Evolutionary conservation across 2,113 vertebrate genomes (phyloP), one percentile per base, ranked within the genome.

Genomic region (Dipodomys ordii): DNA sequence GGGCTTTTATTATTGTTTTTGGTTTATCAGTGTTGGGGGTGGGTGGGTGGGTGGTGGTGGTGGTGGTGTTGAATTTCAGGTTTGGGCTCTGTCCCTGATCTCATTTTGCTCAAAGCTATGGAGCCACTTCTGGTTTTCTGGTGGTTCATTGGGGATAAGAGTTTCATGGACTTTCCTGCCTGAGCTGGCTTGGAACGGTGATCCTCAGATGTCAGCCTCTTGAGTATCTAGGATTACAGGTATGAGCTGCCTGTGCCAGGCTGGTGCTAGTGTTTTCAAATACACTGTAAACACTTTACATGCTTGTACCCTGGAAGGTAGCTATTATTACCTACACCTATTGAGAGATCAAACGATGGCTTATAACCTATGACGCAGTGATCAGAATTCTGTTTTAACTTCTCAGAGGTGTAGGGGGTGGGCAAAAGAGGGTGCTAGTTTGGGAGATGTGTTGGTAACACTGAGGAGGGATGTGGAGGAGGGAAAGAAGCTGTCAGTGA

Each of bases 351-450:
- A n/a, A 79, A 30, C 46, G 57, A 76, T 44, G 69, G 35, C 4
- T 11, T 72, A 30, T 76, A 13, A 16, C 19, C 4, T 0, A 1
- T 12, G 44, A 23, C 25, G 62, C 78, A 53, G 1, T 23, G 78
- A 65, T 32, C 0, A 9, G 49, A 74, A 13, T 44, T 27, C 53
- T 10, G 3, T 53, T 94, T 19, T 57, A 44, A 27, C 32, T 32
- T 20, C 74, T 65, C 44, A 9, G 53, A 35, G n/a, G 19, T 53
- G 3, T 44, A 7, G 32, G 18, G 27, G n/a, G 79, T 64, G 22
- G 60, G 25, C 0, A 0, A 53, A 69, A 39, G 39, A 44, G 8
- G n/a, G 18, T 28, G 27, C 23, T 23, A 15, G 4, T 8, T 0
- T 25, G 64, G 64, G 8, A 65, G 16, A 15, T 11, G 0, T 25